A percentile compares a stretch with the other conserved stretches of the same genome.
Evolutionary conservation across 2,113 vertebrate genomes (phyloP).

Genomic region (Alexandromys fortis): DNA sequence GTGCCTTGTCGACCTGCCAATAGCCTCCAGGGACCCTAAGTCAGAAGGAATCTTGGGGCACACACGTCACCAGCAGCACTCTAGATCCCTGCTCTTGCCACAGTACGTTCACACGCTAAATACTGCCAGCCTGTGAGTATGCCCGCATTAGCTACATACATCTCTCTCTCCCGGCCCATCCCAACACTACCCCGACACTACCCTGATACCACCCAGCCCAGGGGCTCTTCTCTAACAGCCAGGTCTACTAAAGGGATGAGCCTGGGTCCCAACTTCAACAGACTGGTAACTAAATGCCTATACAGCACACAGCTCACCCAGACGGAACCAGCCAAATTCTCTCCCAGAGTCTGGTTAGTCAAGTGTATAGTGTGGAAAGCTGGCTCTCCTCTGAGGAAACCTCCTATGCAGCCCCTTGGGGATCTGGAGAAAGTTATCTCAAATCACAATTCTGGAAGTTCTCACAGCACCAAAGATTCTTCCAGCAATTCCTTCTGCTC

Average conservation of each 20-base stretch:
- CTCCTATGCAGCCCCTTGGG: background rate
- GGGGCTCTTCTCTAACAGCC: background rate
- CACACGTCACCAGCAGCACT: background rate
- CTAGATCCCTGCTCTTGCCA: background rate
- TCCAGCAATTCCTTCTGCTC: background rate
- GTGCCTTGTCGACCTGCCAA: background rate
- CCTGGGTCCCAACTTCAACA: background rate
- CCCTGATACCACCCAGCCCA: background rate
- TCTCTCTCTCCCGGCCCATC: background rate
- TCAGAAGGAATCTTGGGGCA: background rate
- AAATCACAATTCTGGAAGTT: background rate
- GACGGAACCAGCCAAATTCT: background rate
- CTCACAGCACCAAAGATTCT: background rate
- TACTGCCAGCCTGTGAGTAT: background rate
- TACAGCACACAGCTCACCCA: background rate
- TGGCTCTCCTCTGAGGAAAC: background rate
- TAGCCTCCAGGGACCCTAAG: background rate
- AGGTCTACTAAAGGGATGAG: background rate
- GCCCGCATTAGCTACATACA: background rate
- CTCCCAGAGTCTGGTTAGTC: background rate
- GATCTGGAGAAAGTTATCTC: background rate
- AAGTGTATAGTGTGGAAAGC: no score
- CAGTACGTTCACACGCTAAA: background rate
- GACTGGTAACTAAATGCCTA: background rate
- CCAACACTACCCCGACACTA: background rate